A percentile compares a stretch with the other conserved stretches of the same genome.
Conservation (phyloP, 2,113 vertebrate species). For the Alligator mississippiensis region DNA sequence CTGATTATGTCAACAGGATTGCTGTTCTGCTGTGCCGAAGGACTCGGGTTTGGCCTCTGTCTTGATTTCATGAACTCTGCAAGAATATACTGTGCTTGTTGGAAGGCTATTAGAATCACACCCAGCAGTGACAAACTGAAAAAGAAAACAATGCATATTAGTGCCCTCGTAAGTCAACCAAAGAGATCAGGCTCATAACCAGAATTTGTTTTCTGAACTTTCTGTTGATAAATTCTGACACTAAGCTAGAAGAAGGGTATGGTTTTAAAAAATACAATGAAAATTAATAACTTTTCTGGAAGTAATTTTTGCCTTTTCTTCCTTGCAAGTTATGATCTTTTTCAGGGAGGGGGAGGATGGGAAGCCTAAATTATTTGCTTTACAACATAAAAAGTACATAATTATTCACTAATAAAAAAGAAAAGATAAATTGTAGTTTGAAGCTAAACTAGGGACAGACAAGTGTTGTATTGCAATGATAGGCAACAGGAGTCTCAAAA, state of each 20-base stretch:
- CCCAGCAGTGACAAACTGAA: constrained; percentile 92
- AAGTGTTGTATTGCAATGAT: neutral
- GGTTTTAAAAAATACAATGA: neutral
- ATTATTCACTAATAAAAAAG: neutral
- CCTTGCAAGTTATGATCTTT: neutral
- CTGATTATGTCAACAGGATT: constrained; percentile 80
- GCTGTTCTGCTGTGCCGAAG: constrained; percentile 79
- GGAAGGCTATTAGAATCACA: constrained; percentile 94
- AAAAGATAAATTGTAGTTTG: neutral
- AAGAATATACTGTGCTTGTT: constrained; percentile 96
- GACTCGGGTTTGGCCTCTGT: constrained; percentile 85
- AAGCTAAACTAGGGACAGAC: neutral
- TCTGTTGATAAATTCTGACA: neutral
- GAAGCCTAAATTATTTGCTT: neutral
- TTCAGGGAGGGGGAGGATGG: neutral
- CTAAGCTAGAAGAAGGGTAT: neutral
- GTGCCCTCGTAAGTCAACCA: neutral
- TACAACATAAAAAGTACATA: neutral
- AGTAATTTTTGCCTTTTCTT: neutral
- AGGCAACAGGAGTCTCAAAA: neutral
- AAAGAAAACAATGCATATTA: constrained; percentile 9
- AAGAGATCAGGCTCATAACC: neutral
- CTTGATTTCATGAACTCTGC: constrained; percentile 89
- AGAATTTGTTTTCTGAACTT: neutral
- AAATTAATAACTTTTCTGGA: neutral